phyloP scores from a whole-genome alignment of 1,140 invertebrate genomes.

The Tetramorium alpestre region DNA sequence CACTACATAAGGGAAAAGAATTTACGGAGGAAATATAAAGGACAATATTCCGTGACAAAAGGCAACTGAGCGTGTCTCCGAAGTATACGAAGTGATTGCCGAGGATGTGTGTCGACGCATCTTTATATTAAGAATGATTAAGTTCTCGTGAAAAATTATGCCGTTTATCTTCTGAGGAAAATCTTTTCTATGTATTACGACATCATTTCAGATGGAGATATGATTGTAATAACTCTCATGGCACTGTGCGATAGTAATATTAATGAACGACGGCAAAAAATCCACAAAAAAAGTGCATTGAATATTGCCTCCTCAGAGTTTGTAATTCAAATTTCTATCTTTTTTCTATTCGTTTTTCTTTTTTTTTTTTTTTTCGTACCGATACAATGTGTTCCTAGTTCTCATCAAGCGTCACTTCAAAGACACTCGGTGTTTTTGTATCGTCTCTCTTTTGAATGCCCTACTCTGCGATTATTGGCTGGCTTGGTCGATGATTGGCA shows the following conservation, averaged over 20 bases:
- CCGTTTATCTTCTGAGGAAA: not conserved
- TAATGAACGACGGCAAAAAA: not conserved
- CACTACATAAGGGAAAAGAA: constrained; percentile 1
- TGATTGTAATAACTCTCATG: not conserved
- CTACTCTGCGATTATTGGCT: constrained; percentile 72
- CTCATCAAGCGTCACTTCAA: constrained; percentile 59
- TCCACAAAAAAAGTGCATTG: constrained; percentile 38
- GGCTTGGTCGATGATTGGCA: constrained; percentile 79
- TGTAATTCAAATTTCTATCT: constrained; percentile 33
- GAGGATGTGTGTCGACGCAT: constrained; percentile 29
- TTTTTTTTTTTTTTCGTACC: constrained; percentile 45
- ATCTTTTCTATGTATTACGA: not conserved
- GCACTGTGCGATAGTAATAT: not conserved
- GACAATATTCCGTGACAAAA: constrained; percentile 67
- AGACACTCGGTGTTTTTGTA: constrained; percentile 70
- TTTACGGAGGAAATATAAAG: not conserved
- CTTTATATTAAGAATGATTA: constrained; percentile 63
- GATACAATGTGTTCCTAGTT: constrained; percentile 49
- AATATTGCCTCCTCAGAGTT: constrained; percentile 66
- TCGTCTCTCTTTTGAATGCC: constrained; percentile 70
- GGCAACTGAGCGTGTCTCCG: constrained; percentile 49
- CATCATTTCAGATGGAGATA: not conserved
- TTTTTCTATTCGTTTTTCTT: not conserved
- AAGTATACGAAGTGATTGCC: constrained; percentile 57
- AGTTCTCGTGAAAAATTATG: constrained; percentile 53